phyloP scores from a whole-genome alignment of 1,140 invertebrate species.

The Sitophilus oryzae region DNA sequence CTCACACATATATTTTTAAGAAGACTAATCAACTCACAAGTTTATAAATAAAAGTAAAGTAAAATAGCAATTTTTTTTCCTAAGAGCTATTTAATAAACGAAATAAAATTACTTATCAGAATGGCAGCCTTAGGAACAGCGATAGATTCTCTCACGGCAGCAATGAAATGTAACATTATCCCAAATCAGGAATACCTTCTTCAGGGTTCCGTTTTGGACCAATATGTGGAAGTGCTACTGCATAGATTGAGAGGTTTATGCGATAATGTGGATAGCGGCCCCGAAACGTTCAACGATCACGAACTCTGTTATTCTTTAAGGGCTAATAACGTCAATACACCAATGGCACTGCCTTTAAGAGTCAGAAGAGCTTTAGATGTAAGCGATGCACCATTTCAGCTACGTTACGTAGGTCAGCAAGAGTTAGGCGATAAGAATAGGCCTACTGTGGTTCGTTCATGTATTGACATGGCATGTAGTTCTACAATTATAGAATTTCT shows the following conservation, averaged over 20 bases:
- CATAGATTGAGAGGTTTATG: slow-evolving; percentile 87
- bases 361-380: slow-evolving; percentile 73
- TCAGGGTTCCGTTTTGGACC: slow-evolving; percentile 87
- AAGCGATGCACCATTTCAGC: slow-evolving; percentile 75
- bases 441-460: slow-evolving; percentile 83
- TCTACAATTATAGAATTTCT: slow-evolving; percentile 87
- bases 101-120: slow-evolving; percentile 4
- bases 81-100: too few relatives aligned
- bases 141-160: slow-evolving; percentile 69
- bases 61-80: too few relatives aligned
- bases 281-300: slow-evolving; percentile 88
- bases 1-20: too few relatives aligned
- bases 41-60: too few relatives aligned
- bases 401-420: slow-evolving; percentile 84
- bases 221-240: slow-evolving; percentile 85
- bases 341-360: slow-evolving; percentile 51
- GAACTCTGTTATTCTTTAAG: slow-evolving; percentile 78
- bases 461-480: slow-evolving; percentile 86
- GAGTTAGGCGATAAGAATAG: slow-evolving; percentile 83
- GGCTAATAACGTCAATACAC: slow-evolving; percentile 47
- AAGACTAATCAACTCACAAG: too few relatives aligned
- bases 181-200: slow-evolving; percentile 87
- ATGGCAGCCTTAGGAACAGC: slow-evolving; percentile 53
- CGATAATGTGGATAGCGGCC: slow-evolving; percentile 86
- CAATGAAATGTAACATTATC: slow-evolving; percentile 75